Conservation (phyloP, 2,888 invertebrate species). For the Lucinisca nassula region DNA sequence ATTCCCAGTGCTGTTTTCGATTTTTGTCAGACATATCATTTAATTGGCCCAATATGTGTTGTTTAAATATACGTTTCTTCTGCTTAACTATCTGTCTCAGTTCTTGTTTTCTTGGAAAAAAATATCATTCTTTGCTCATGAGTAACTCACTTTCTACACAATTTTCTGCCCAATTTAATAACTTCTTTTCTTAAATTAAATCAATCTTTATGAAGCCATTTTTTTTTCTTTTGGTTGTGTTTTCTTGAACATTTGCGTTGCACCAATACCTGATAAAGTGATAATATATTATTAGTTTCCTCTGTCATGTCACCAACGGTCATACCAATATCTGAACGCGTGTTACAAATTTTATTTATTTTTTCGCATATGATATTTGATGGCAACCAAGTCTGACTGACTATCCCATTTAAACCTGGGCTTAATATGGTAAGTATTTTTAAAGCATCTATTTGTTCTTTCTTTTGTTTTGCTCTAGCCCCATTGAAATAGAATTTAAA, state of each 20-base stretch:
- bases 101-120: not conserved
- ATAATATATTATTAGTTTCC: not conserved
- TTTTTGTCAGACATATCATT: not conserved
- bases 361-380: not conserved
- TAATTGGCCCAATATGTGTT: not conserved
- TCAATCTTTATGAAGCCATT: not conserved
- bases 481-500: too few relatives aligned
- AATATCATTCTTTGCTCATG: not conserved
- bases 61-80: not conserved
- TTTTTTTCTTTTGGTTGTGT: not conserved
- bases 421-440: too few relatives aligned
- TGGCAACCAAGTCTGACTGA: not conserved
- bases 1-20: not conserved
- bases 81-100: not conserved
- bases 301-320: not conserved
- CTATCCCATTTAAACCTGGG: not conserved
- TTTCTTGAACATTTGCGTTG: not conserved
- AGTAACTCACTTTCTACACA: not conserved
- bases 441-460: not conserved
- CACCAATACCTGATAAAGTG: not conserved
- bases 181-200: not conserved
- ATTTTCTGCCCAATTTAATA: not conserved
- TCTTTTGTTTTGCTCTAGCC: not conserved
- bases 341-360: not conserved
- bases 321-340: not conserved